These are phyloP conservation scores for Geothlypis trichas DNA, from an alignment of 2,113 vertebrate genomes.

Conservation along the genomic window DNA sequence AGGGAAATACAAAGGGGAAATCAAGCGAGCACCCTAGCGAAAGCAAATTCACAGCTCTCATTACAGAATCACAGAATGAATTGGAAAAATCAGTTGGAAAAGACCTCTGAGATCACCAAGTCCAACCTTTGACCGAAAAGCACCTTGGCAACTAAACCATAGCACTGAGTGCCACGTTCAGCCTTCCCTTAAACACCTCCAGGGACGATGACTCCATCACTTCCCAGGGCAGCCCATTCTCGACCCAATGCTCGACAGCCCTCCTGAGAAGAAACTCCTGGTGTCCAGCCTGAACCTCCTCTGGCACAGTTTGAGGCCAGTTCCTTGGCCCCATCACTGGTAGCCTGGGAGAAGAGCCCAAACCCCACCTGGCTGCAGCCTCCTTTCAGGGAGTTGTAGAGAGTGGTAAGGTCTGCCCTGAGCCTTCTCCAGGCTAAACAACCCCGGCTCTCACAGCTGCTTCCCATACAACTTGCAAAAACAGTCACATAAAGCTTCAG, in stretches of 20 bases:
- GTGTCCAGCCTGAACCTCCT: background rate
- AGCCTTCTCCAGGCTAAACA: background rate
- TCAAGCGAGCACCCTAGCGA: too few species aligned
- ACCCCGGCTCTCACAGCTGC: background rate
- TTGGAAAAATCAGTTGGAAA: background rate
- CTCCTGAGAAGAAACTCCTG: background rate
- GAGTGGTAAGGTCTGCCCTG: accelerated
- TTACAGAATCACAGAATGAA: background rate
- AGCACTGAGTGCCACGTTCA: background rate
- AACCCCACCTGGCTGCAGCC: background rate
- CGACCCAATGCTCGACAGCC: too few species aligned
- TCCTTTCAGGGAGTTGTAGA: background rate
- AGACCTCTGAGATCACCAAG: background rate
- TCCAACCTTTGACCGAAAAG: background rate
- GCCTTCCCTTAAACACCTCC: background rate
- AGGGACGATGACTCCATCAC: too few species aligned
- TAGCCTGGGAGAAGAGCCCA: background rate
- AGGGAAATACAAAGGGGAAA: background rate
- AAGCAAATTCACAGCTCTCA: too few species aligned
- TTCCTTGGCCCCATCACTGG: background rate
- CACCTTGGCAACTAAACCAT: background rate
- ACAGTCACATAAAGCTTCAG: background rate
- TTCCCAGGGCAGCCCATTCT: background rate
- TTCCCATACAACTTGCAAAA: background rate
- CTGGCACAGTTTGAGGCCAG: background rate